These are phyloP conservation scores for Nesogale talazaci DNA, from an alignment of 2,113 vertebrate genomes.

Conservation along the genomic window DNA sequence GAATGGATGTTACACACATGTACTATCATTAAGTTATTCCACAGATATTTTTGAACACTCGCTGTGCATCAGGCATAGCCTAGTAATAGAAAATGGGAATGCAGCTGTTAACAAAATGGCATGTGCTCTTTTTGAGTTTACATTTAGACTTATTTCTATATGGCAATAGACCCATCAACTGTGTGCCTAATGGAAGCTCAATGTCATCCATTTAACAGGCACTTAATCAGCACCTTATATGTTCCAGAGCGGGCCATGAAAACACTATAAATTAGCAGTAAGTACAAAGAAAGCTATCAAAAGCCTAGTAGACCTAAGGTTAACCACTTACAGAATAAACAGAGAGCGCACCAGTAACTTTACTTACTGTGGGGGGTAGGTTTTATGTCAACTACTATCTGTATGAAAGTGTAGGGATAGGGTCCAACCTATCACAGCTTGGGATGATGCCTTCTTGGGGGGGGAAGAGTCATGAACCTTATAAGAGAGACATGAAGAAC, in stretches of 20 bases:
- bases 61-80: background rate
- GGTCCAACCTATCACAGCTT: no score
- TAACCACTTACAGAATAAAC: background rate
- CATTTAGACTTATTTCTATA: background rate
- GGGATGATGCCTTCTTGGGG: no score
- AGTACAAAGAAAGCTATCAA: background rate
- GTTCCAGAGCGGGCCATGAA: background rate
- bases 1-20: background rate
- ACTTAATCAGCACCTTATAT: background rate
- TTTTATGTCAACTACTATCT: no score
- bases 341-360: background rate
- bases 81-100: background rate
- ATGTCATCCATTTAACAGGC: background rate
- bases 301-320: background rate
- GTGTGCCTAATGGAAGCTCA: background rate
- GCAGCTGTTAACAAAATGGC: background rate
- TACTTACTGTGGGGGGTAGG: background rate
- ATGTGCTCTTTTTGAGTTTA: background rate
- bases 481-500: no score
- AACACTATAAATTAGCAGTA: background rate
- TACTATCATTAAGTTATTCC: conserved; percentile 13
- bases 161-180: background rate
- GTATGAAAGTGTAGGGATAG: no score
- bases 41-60: background rate
- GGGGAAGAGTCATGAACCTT: no score